Evolutionary conservation across 92 coral and sea anemone species (phyloP).

Genomic region (Parazoanthus swiftii): DNA sequence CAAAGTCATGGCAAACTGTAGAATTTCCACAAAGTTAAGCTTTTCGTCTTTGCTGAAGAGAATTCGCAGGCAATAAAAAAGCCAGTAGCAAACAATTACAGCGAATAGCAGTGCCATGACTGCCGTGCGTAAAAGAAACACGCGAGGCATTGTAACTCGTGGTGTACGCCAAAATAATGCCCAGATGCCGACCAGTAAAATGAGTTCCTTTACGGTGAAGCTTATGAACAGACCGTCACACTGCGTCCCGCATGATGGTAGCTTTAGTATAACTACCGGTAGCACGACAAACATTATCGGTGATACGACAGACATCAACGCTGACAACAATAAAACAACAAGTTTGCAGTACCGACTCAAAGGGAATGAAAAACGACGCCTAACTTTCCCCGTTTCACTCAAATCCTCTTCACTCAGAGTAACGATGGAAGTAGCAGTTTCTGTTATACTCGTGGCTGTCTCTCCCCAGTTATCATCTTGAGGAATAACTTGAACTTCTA

Average conservation of each 20-base stretch:
- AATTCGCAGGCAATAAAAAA: constrained; percentile 84
- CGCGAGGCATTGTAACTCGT: constrained; percentile 88
- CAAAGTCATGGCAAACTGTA: constrained; percentile 78
- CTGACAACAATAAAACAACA: constrained; percentile 67
- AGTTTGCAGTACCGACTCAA: constrained; percentile 82
- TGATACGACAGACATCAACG: constrained; percentile 76
- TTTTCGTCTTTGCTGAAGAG: constrained; percentile 59
- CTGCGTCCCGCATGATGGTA: constrained; percentile 68
- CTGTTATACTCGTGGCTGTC: constrained; percentile 97
- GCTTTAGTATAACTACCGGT: constrained; percentile 80
- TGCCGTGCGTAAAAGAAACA: constrained; percentile 85
- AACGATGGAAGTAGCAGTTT: constrained; percentile 95
- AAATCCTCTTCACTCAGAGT: constrained; percentile 92
- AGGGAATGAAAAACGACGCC: constrained; percentile 67
- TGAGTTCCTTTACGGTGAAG: constrained; percentile 86
- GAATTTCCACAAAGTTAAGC: constrained; percentile 58
- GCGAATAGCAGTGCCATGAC: constrained; percentile 80
- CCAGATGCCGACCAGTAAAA: constrained; percentile 90
- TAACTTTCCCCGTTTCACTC: constrained; percentile 84
- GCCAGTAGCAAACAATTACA: constrained; percentile 92
- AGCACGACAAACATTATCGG: constrained; percentile 90
- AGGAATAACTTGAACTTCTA: constrained; percentile 98
- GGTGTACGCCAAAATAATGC: constrained; percentile 94
- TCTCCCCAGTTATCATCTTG: constrained; percentile 99
- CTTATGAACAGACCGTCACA: constrained; percentile 94